Conservation (phyloP, 1,140 invertebrate genomes). For the Globodera ellingtonae region DNA sequence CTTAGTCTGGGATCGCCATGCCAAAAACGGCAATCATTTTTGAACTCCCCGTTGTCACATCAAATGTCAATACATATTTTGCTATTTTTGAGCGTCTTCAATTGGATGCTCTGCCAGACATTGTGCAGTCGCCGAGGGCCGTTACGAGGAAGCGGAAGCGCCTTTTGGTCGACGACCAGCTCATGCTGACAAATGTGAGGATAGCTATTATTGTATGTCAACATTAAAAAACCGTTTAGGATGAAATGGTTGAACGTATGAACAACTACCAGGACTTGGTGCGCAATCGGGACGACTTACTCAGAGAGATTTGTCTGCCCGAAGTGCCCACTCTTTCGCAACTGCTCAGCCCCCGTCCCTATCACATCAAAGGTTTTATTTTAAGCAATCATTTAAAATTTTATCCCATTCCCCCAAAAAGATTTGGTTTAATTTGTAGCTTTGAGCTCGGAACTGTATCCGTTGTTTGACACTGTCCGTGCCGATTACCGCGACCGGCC, state of each 20-base stretch:
- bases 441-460: not conserved
- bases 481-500: constrained; percentile 23
- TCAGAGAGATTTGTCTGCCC: not conserved
- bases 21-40: not conserved
- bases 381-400: not conserved
- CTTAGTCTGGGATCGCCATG: not conserved
- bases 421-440: not conserved
- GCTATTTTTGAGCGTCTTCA: not conserved
- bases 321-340: not conserved
- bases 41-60: not conserved
- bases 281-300: not conserved
- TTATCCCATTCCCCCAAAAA: too few relatives aligned
- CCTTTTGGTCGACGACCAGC: constrained; percentile 9
- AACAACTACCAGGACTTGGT: not conserved
- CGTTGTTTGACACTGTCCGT: constrained; percentile 19
- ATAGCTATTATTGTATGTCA: not conserved
- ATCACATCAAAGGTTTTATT: not conserved
- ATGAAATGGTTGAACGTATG: constrained; percentile 4
- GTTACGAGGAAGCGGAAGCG: not conserved
- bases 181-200: not conserved
- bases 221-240: not conserved
- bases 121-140: not conserved
- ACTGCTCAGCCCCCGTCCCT: constrained; percentile 1
- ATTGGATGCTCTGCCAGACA: constrained; percentile 16
- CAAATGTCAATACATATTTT: not conserved